Evolutionary conservation across 2,888 invertebrate species (phyloP).

Genomic region (Octonoba sinensis): DNA sequence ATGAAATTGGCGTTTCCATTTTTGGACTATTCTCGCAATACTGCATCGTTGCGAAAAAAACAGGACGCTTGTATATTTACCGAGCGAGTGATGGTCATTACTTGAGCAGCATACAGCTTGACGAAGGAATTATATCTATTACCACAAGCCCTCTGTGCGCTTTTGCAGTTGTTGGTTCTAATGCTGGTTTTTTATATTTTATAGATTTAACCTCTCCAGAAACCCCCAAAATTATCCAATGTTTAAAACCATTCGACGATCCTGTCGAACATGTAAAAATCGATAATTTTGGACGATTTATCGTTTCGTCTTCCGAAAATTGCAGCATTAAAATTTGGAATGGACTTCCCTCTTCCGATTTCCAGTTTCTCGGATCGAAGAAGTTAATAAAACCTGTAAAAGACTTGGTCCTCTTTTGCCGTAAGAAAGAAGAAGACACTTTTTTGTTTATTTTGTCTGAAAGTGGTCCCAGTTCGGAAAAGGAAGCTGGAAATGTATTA

Average conservation of each 20-base stretch:
- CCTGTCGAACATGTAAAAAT: conserved; percentile 22
- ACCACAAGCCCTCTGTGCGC: conserved; percentile 25
- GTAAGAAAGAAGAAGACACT: neutral
- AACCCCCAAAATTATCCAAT: conserved; percentile 20
- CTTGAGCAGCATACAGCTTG: conserved; percentile 10
- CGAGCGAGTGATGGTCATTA: conserved; percentile 1
- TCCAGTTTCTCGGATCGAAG: conserved; percentile 5
- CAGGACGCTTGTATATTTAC: conserved; percentile 8
- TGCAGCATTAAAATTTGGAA: conserved; percentile 13
- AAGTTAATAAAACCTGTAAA: conserved; percentile 5
- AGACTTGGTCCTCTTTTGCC: conserved; percentile 15
- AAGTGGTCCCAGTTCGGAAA: conserved; percentile 5
- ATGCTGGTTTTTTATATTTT: conserved; percentile 22
- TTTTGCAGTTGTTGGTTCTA: conserved; percentile 12
- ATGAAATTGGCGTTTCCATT: conserved; percentile 9
- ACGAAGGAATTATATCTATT: conserved; percentile 17
- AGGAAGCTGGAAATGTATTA: conserved; percentile 20
- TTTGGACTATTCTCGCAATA: conserved; percentile 5
- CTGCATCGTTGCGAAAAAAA: conserved; percentile 21
- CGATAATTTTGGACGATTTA: conserved; percentile 18
- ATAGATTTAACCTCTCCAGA: conserved; percentile 8
- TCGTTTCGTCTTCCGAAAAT: conserved; percentile 5
- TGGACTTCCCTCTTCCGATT: conserved; percentile 23
- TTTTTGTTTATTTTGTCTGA: conserved; percentile 18
- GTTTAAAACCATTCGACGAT: conserved; percentile 11